Conservation (phyloP, 2,888 invertebrate species). For the Drosophila peninsularis region DNA sequence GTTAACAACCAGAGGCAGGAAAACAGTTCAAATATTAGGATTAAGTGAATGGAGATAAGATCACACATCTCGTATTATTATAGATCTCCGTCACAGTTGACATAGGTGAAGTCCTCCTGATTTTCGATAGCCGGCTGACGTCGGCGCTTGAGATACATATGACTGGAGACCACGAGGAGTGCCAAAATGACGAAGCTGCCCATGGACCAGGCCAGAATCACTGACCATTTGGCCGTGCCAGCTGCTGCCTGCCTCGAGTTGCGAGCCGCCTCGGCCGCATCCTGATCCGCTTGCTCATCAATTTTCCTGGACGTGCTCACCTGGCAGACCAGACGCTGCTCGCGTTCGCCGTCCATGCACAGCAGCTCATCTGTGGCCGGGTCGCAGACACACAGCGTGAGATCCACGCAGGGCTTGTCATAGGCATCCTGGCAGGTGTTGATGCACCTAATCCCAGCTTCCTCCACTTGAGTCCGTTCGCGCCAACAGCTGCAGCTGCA, state of each 20-base stretch:
- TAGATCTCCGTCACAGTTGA: constrained; percentile 6
- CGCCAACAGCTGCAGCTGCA: constrained; percentile 67
- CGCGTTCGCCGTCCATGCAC: constrained; percentile 38
- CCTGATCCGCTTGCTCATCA: background rate
- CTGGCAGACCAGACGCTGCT: constrained; percentile 30
- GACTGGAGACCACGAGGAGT: background rate
- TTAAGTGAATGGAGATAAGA: too few species aligned
- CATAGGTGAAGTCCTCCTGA: background rate
- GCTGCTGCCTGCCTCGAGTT: background rate
- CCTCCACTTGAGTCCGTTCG: constrained; percentile 6
- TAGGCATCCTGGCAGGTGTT: constrained; percentile 57
- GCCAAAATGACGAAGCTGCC: constrained; percentile 22
- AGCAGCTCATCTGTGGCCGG: constrained; percentile 24
- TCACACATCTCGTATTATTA: too few species aligned
- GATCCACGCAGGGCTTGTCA: constrained; percentile 66
- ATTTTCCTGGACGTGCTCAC: constrained; percentile 1
- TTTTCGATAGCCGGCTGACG: background rate
- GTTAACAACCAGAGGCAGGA: too few species aligned
- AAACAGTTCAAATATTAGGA: too few species aligned
- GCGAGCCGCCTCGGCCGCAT: constrained; percentile 85
- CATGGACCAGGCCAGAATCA: constrained; percentile 18
- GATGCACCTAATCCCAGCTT: constrained; percentile 38
- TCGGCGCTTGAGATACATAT: constrained; percentile 14
- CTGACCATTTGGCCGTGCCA: constrained; percentile 26
- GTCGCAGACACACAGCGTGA: constrained; percentile 58